phyloP scores from a whole-genome alignment of 2,113 vertebrate genomes.

The Chionomys nivalis region DNA sequence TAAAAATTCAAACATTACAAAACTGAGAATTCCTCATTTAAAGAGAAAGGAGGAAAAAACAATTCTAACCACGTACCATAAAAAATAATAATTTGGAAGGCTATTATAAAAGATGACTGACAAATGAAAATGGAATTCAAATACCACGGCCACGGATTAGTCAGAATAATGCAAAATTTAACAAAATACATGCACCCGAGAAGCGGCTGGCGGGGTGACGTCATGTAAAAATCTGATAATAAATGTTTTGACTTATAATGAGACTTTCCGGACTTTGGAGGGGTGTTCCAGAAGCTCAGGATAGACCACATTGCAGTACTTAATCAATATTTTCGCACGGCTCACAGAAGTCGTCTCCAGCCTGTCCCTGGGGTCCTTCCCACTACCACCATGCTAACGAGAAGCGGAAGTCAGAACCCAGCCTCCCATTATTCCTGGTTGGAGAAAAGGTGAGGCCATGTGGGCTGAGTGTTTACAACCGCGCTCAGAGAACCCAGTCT shows the following conservation, averaged over 20 bases:
- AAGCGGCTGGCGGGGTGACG: slow-evolving; percentile 44
- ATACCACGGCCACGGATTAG: slow-evolving; percentile 29
- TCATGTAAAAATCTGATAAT: slow-evolving; percentile 69
- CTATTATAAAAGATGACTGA: slow-evolving; percentile 68
- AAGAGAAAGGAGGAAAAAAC: slow-evolving; percentile 38
- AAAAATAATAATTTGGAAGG: slow-evolving; percentile 73
- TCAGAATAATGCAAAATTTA: slow-evolving; percentile 71
- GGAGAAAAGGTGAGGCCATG: neutral
- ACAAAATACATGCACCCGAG: slow-evolving; percentile 53
- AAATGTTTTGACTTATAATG: slow-evolving; percentile 67
- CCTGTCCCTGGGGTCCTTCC: neutral
- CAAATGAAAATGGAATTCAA: slow-evolving; percentile 74
- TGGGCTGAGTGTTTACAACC: neutral
- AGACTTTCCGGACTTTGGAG: slow-evolving; percentile 50
- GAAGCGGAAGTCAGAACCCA: neutral
- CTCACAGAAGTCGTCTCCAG: neutral
- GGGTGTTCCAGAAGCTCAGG: slow-evolving; percentile 41
- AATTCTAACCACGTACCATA: slow-evolving; percentile 27
- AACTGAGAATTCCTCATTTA: slow-evolving; percentile 48
- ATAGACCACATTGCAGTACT: slow-evolving; percentile 27
- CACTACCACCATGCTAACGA: neutral
- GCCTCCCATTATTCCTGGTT: neutral
- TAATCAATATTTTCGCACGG: slow-evolving; percentile 22
- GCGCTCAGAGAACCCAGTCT: neutral
- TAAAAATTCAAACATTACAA: slow-evolving; percentile 57